Percentiles rank a stretch among this genome's conserved stretches.
phyloP scores from a whole-genome alignment of 1,140 invertebrate genomes.

The Neodiprion virginianus region DNA sequence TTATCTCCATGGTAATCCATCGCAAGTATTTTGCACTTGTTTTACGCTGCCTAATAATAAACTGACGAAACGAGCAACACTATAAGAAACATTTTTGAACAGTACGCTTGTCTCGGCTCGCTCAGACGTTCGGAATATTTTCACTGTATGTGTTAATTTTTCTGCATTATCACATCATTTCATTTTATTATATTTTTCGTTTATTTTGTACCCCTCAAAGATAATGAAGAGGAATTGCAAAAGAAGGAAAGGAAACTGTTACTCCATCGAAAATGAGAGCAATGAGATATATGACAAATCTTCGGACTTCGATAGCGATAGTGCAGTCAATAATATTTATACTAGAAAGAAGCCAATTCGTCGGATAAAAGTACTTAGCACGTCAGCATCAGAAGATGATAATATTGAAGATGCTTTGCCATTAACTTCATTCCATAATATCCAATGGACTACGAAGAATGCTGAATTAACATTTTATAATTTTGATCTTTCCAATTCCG shows the following conservation, averaged over 20 bases:
- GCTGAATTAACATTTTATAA: constrained; percentile 20
- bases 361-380: constrained; percentile 20
- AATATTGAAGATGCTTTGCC: constrained; percentile 17
- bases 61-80: too few species aligned
- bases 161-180: too few species aligned
- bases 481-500: constrained; percentile 1
- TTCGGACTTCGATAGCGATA: constrained; percentile 18
- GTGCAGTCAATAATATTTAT: constrained; percentile 22
- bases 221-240: neutral
- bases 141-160: too few species aligned
- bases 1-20: too few species aligned
- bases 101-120: too few species aligned
- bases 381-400: constrained; percentile 15
- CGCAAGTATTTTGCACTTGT: too few species aligned
- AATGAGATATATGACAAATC: constrained; percentile 9
- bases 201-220: too few species aligned
- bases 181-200: too few species aligned
- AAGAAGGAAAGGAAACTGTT: constrained; percentile 9
- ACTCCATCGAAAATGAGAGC: constrained; percentile 14
- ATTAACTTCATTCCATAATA: constrained; percentile 16
- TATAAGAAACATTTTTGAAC: too few species aligned
- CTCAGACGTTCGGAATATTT: too few species aligned
- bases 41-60: too few species aligned
- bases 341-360: constrained; percentile 19
- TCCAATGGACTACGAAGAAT: constrained; percentile 22